These are phyloP conservation scores for Cephonodes hylas DNA, from an alignment of 2,888 invertebrate genomes.

Conservation along the genomic window DNA sequence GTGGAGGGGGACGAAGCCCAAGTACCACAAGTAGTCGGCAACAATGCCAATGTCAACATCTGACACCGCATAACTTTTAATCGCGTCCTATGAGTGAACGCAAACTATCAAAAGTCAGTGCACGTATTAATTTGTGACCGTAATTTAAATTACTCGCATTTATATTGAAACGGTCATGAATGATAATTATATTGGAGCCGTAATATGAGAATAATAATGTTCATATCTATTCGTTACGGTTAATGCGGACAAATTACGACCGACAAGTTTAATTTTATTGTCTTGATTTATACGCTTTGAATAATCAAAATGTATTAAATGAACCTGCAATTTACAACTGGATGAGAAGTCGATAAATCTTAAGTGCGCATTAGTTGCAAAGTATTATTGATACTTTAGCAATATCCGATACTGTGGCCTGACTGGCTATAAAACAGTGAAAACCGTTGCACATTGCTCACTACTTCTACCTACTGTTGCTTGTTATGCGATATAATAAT, in stretches of 20 bases:
- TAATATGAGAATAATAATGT: conserved; percentile 32
- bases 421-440: neutral
- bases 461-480: neutral
- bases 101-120: conserved; percentile 12
- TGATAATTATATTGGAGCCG: conserved; percentile 37
- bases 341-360: conserved; percentile 5
- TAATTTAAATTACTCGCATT: conserved; percentile 35
- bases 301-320: conserved; percentile 12
- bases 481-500: neutral
- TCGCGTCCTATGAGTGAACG: neutral
- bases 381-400: neutral
- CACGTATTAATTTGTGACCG: conserved; percentile 35
- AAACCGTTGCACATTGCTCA: neutral
- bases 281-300: conserved; percentile 13
- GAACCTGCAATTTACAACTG: neutral
- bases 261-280: conserved; percentile 11
- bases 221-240: conserved; percentile 27
- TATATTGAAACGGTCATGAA: conserved; percentile 34
- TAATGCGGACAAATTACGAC: conserved; percentile 25
- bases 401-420: neutral
- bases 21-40: neutral
- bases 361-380: neutral
- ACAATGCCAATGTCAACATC: neutral
- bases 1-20: neutral
- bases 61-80: neutral